These are phyloP conservation scores for Caenorhabditis uteleia DNA, from an alignment of 2,888 invertebrate genomes.

Conservation along the genomic window DNA sequence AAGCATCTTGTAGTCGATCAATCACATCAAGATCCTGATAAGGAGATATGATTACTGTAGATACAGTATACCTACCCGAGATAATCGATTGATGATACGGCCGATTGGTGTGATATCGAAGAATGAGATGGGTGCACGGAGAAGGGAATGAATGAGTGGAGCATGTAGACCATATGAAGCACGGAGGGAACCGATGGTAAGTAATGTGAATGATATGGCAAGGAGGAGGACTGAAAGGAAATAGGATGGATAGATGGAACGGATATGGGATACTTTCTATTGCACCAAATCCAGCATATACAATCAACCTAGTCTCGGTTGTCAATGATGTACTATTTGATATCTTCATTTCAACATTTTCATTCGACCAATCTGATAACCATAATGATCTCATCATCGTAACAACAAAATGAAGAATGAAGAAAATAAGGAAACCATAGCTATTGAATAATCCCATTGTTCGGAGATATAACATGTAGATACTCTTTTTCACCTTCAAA, in stretches of 20 bases:
- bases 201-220: conserved; percentile 37
- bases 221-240: conserved; percentile 52
- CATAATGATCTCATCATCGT: conserved; percentile 37
- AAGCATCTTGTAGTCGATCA: conserved; percentile 51
- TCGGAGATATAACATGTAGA: conserved; percentile 86
- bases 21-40: conserved; percentile 62
- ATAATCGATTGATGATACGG: conserved; percentile 63
- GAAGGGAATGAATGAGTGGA: conserved; percentile 61
- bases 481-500: conserved; percentile 79
- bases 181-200: conserved; percentile 39
- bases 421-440: conserved; percentile 80
- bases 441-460: conserved; percentile 78
- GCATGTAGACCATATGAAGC: conserved; percentile 61
- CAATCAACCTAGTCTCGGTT: conserved; percentile 22
- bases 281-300: conserved; percentile 32
- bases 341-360: conserved; percentile 12
- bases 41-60: too few species aligned
- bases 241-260: too few species aligned
- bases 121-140: conserved; percentile 68
- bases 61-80: conserved; percentile 33
- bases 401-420: conserved; percentile 73
- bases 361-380: conserved; percentile 46
- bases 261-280: conserved; percentile 39
- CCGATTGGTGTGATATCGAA: conserved; percentile 70
- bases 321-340: not conserved